Evolutionary conservation across 2,888 invertebrate species (phyloP).

Genomic region (Dugesia japonica): DNA sequence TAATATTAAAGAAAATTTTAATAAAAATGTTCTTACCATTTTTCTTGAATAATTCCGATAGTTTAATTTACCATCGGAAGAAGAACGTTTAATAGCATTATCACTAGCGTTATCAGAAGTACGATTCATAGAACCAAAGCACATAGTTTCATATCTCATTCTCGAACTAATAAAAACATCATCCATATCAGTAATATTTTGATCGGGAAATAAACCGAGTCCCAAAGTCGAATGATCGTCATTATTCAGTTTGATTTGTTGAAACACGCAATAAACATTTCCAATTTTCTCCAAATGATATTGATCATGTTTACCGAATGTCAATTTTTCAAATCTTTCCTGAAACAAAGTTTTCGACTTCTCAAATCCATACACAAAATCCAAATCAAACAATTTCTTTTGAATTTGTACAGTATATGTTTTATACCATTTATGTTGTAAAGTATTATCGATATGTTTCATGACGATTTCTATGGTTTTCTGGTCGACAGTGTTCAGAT

Average conservation of each 20-base stretch:
- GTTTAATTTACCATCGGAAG: slow-evolving; percentile 15
- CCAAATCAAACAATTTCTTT: background rate
- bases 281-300: slow-evolving; percentile 25
- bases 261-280: slow-evolving; percentile 32
- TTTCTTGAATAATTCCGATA: slow-evolving; percentile 5
- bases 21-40: background rate
- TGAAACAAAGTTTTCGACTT: slow-evolving; percentile 4
- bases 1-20: background rate
- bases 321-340: slow-evolving; percentile 23
- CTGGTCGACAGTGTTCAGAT: background rate
- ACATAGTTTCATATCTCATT: background rate
- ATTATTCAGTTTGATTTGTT: background rate
- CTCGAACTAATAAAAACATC: background rate
- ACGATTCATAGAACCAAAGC: background rate
- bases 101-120: background rate
- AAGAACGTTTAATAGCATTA: background rate
- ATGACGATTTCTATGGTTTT: slow-evolving; percentile 7
- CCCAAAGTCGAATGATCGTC: slow-evolving; percentile 1
- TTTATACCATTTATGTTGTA: background rate
- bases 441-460: slow-evolving; percentile 22
- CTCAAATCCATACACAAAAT: slow-evolving; percentile 22
- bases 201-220: background rate
- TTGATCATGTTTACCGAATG: slow-evolving; percentile 1
- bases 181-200: slow-evolving; percentile 21
- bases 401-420: background rate